phyloP scores from a whole-genome alignment of 30 jellyfish, hydroid and myxozoan species.

The Morbakka virulenta region DNA sequence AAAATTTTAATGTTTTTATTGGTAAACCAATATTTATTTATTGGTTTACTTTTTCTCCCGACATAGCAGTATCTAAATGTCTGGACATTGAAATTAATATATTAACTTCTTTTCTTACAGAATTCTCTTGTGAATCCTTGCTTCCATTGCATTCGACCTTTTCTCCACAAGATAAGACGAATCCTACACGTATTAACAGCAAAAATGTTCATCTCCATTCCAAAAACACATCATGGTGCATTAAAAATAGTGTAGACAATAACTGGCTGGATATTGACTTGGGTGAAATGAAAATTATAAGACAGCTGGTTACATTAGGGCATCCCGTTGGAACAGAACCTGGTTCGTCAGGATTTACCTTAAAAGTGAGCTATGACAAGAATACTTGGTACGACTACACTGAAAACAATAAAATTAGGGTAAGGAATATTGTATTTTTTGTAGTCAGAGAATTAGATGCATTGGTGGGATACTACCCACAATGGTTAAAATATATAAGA shows the following conservation, averaged over 20 bases:
- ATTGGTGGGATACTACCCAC: no score
- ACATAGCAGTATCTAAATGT: no score
- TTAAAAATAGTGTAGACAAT: slow-evolving; percentile 7
- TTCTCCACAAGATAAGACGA: slow-evolving; percentile 52
- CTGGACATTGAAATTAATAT: no score
- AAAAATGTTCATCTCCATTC: slow-evolving; percentile 5
- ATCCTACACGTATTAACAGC: slow-evolving; percentile 20
- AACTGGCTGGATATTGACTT: slow-evolving; percentile 51
- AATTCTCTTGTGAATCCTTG: slow-evolving; percentile 28
- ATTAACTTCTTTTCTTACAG: not conserved
- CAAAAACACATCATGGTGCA: slow-evolving; percentile 55
- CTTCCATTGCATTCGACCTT: not conserved
- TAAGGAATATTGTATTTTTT: no score
- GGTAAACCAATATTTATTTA: no score
- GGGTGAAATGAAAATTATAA: slow-evolving; percentile 39
- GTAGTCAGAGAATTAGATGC: no score
- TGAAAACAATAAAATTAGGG: no score
- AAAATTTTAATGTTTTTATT: no score
- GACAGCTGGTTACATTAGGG: slow-evolving; percentile 28
- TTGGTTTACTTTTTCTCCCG: no score
- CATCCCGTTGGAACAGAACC: slow-evolving; percentile 71
- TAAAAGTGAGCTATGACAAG: slow-evolving; percentile 44
- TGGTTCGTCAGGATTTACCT: slow-evolving; percentile 33
- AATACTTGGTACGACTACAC: slow-evolving; percentile 4
- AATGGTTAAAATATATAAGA: no score